Evolutionary conservation across 2,888 invertebrate species (phyloP), one percentile per base, ranked within the genome.

Genomic region (Priocnemis perturbator): DNA sequence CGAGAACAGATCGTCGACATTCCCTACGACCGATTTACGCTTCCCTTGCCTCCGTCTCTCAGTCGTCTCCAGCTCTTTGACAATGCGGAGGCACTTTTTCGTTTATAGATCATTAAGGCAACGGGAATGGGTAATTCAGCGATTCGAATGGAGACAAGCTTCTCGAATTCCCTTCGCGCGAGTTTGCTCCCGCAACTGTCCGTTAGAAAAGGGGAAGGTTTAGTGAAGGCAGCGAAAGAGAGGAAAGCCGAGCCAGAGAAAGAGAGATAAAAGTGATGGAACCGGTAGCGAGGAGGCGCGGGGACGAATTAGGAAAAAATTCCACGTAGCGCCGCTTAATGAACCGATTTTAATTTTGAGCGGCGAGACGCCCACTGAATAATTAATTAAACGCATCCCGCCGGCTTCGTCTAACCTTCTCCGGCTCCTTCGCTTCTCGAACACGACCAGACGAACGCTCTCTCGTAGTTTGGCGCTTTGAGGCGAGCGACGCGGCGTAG

Each of bases 261-360:
- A 37, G 37, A 37, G 14, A 37, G 37, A 11, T 1, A 37, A 37
- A 37, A 20, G 23, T 3, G 4, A 14, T 4, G 23, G 53, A 53
- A 23, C 23, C 20, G 53, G 23, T 21, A 21, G 53, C 53, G 23
- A 23, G 14, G 53, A 5, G 53, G 21, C 15, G 23, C 23, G n/a
- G 15, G 37, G 37, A 37, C 26, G 60, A 60, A 60, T 60, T 48
- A 60, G 47, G 60, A 60, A 67, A 73, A 78, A 79, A 78, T 83
- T 79, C 74, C 81, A 80, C 78, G 81, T 77, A 79, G 75, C 74
- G 73, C 72, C 72, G 76, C 71, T 80, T 83, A 82, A 84, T 81
- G 83, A 84, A 83, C 81, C 75, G 81, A 82, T 83, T 84, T 84
- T 79, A 81, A 83, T 83, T 82, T 84, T 76, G 71, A 64, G 57